Evolutionary conservation across 2,113 vertebrate species (phyloP).

Genomic region (rabbit (Oryctolagus cuniculus)): mOryCun1.1 NC_091434.1:150747001-150747500

Average conservation of each 20-base stretch:
- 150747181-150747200: not conserved
- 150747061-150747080: too few relatives aligned
- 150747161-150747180: too few relatives aligned
- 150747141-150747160: too few relatives aligned
- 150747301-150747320: not conserved
- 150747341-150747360: not conserved
- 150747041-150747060: too few relatives aligned
- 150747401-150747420: not conserved
- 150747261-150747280: not conserved
- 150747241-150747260: not conserved
- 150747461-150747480: not conserved
- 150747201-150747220: not conserved
- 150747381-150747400: not conserved
- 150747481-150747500: not conserved
- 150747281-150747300: not conserved
- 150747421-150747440: not conserved
- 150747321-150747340: not conserved
- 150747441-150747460: not conserved
- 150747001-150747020: too few relatives aligned
- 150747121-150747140: too few relatives aligned
- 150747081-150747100: too few relatives aligned
- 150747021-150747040: too few relatives aligned
- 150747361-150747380: not conserved
- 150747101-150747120: too few relatives aligned
- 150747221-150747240: not conserved